phyloP scores from a whole-genome alignment of 2,888 invertebrate genomes.

The Chorisops tibialis region DNA sequence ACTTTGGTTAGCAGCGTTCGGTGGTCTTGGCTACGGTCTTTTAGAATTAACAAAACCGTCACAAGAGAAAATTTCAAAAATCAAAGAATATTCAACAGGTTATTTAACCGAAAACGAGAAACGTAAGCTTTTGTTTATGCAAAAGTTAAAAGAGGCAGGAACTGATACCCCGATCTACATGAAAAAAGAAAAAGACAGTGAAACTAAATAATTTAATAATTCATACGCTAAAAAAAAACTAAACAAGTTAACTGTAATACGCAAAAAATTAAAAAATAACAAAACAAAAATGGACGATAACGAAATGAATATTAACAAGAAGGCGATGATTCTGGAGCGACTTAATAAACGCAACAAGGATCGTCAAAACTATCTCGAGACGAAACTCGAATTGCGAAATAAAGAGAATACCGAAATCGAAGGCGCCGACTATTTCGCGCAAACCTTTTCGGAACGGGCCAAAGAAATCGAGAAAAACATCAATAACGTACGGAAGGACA shows the following conservation, averaged over 20 bases:
- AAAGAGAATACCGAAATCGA: constrained; percentile 45
- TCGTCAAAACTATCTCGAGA: constrained; percentile 47
- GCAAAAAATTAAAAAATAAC: constrained; percentile 9
- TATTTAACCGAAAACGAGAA: constrained; percentile 40
- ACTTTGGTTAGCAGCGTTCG: constrained; percentile 60
- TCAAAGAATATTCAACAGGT: constrained; percentile 37
- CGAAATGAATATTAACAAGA: constrained; percentile 36
- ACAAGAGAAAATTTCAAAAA: constrained; percentile 48
- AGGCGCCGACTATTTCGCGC: constrained; percentile 64
- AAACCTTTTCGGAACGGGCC: constrained; percentile 64
- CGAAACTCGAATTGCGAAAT: constrained; percentile 45
- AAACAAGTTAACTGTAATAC: background rate
- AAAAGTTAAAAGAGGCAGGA: constrained; percentile 42
- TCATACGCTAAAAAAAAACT: background rate
- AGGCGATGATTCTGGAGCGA: constrained; percentile 46
- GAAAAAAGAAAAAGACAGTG: background rate
- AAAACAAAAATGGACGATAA: constrained; percentile 30
- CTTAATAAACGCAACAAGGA: constrained; percentile 51
- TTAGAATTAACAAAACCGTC: constrained; percentile 57
- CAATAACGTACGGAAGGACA: constrained; percentile 54
- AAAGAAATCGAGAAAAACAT: constrained; percentile 64
- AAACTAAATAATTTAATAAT: background rate
- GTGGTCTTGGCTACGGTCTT: constrained; percentile 61
- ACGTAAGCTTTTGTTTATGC: constrained; percentile 44
- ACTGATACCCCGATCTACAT: constrained; percentile 9